These are phyloP conservation scores for Cerceris rybyensis DNA, from an alignment of 2,888 invertebrate species.

Conservation along the genomic window DNA sequence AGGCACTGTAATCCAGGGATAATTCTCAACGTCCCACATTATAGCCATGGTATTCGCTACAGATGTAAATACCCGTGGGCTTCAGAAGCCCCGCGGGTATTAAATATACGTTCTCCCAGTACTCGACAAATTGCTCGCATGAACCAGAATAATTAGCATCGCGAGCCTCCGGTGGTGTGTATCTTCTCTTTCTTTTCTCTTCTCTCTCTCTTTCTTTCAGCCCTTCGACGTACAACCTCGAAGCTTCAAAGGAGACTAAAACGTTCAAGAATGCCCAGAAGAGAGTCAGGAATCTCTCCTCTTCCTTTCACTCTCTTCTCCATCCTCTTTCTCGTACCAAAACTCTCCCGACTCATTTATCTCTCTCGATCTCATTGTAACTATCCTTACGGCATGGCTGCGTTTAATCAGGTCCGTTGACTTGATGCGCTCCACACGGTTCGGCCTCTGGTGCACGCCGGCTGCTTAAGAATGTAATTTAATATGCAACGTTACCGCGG, in stretches of 20 bases:
- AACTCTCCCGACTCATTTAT: slow-evolving; percentile 16
- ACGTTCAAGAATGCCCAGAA: slow-evolving; percentile 47
- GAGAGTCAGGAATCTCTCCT: slow-evolving; percentile 8
- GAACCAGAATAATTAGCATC: slow-evolving; percentile 80
- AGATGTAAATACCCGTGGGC: slow-evolving; percentile 78
- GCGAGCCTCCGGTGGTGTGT: slow-evolving; percentile 63
- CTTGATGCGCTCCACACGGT: slow-evolving; percentile 59
- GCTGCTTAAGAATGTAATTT: slow-evolving; percentile 77
- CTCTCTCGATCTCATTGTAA: slow-evolving; percentile 39
- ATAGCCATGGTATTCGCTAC: slow-evolving; percentile 69
- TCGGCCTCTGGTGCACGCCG: slow-evolving; percentile 51
- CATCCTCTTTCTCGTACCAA: not conserved
- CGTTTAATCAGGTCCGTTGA: slow-evolving; percentile 66
- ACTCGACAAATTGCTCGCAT: slow-evolving; percentile 79
- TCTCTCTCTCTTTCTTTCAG: slow-evolving; percentile 36
- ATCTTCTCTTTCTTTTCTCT: slow-evolving; percentile 35
- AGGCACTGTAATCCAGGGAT: slow-evolving; percentile 53
- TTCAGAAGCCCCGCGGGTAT: slow-evolving; percentile 69
- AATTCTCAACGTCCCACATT: slow-evolving; percentile 63
- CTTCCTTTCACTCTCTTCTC: slow-evolving; percentile 1
- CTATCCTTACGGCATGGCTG: slow-evolving; percentile 38
- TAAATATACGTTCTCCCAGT: slow-evolving; percentile 75
- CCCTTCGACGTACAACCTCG: slow-evolving; percentile 9
- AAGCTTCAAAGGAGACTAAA: slow-evolving; percentile 23
- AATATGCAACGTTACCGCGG: slow-evolving; percentile 76